Evolutionary conservation across 2,888 invertebrate genomes (phyloP), one percentile per base, ranked within the genome.

Genomic region (Pyrgus malvae): DNA sequence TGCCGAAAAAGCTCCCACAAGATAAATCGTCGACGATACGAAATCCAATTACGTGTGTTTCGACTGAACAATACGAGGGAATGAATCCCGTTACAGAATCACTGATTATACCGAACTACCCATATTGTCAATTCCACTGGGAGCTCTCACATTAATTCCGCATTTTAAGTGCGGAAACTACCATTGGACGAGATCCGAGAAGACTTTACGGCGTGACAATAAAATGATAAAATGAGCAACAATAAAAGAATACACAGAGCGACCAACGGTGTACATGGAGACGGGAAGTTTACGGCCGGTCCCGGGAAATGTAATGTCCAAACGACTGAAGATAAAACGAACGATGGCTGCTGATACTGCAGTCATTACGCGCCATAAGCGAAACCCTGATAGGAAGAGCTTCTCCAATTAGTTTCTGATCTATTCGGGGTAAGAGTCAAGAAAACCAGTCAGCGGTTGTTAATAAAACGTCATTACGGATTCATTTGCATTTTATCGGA

Each of bases 221-320:
- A 58, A 55, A 56, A 33, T n/a, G 48, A 51, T 53, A 58, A 55
- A 56, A 33, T n/a, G 48, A 29, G 27, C 17, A 23, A 44, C 42
- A 33, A 29, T 40, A 44, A 38, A 51, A 40, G 45, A 53, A 53
- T 45, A 45, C 45, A 37, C 37, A 42, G 17, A 35, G 35, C 50
- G 27, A 19, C 27, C 44, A 35, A 11, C 33, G 35, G 7, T 21
- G 19, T 23, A 53, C 35, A 27, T 42, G 33, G 44, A 27, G 3
- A 11, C 27, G 19, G 8, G 23, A 25, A 16, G 44, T 53, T 53
- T 53, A 53, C 38, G 37, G 21, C 38, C 29, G 29, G 21, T 12
- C 23, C 27, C 27, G 21, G 45, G 38, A n/a, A 21, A 38, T 38
- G 45, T 53, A 38, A 53, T 35, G 37, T 53, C 29, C 12, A 38